These are phyloP conservation scores for Anhinga rufa DNA, from an alignment of 2,113 vertebrate species.

Conservation along the genomic window DNA sequence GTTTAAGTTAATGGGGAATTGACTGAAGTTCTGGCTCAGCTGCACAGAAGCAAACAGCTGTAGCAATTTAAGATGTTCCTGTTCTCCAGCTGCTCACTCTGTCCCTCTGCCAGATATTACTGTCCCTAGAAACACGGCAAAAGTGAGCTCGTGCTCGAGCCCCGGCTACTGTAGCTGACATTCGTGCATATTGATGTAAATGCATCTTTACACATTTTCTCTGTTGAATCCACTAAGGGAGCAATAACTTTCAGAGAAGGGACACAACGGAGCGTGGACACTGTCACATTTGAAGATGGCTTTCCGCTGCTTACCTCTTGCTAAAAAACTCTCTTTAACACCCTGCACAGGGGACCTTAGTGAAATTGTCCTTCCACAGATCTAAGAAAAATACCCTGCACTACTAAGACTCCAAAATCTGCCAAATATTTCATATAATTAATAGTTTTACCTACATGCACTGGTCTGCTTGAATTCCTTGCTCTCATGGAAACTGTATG, in stretches of 20 bases:
- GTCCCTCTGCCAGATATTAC: background rate
- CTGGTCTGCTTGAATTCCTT: background rate
- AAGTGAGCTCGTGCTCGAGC: background rate
- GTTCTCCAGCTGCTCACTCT: conserved; percentile 25
- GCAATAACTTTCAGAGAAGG: background rate
- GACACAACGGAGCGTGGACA: rapidly evolving
- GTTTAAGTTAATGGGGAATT: conserved; percentile 14
- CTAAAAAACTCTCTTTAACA: background rate
- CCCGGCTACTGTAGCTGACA: rapidly evolving
- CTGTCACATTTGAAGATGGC: background rate
- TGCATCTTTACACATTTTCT: background rate
- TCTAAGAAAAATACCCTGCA: background rate
- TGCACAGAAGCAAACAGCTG: conserved; percentile 27
- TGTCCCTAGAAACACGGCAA: background rate
- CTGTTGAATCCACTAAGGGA: background rate
- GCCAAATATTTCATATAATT: background rate
- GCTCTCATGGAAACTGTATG: background rate
- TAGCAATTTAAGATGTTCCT: background rate
- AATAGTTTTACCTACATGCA: background rate
- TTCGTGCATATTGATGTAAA: background rate
- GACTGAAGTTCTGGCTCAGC: conserved; percentile 38
- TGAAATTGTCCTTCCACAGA: background rate
- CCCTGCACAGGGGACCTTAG: rapidly evolving
- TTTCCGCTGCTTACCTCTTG: background rate
- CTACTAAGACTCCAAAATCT: background rate